Percentiles rank a stretch among this genome's conserved stretches.
Evolutionary conservation across 1,140 invertebrate genomes (phyloP).

Genomic region (Camponotus vicinus): DNA sequence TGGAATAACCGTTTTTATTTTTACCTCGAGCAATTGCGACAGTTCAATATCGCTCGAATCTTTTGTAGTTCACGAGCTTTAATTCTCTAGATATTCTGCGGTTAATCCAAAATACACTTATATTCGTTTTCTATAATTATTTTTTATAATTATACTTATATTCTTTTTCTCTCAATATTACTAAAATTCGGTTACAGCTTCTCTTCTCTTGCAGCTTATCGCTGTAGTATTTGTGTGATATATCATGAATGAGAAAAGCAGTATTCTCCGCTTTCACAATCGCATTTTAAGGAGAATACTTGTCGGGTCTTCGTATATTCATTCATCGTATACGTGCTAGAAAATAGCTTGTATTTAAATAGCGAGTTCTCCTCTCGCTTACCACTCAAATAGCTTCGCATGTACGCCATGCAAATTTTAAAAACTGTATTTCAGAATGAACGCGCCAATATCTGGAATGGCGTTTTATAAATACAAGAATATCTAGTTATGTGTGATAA

Average conservation of each 20-base stretch:
- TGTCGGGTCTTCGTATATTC: constrained; percentile 42
- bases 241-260: constrained; percentile 41
- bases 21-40: background rate
- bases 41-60: background rate
- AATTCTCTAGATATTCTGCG: background rate
- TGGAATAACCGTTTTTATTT: constrained; percentile 5
- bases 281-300: background rate
- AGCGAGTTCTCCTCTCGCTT: constrained; percentile 59
- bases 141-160: background rate
- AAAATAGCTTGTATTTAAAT: constrained; percentile 74
- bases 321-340: constrained; percentile 61
- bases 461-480: constrained; percentile 41
- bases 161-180: background rate
- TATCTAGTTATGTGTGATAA: constrained; percentile 31
- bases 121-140: background rate
- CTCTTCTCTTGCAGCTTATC: background rate
- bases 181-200: background rate
- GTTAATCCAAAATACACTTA: background rate
- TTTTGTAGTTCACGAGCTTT: background rate
- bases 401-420: constrained; percentile 70
- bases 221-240: background rate
- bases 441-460: constrained; percentile 39
- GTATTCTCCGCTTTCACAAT: constrained; percentile 1
- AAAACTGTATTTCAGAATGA: constrained; percentile 70
- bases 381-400: constrained; percentile 34